A percentile compares a stretch with the other conserved stretches of the same genome.
Evolutionary conservation across 2,888 invertebrate genomes (phyloP).

Genomic region (Macaria notata): DNA sequence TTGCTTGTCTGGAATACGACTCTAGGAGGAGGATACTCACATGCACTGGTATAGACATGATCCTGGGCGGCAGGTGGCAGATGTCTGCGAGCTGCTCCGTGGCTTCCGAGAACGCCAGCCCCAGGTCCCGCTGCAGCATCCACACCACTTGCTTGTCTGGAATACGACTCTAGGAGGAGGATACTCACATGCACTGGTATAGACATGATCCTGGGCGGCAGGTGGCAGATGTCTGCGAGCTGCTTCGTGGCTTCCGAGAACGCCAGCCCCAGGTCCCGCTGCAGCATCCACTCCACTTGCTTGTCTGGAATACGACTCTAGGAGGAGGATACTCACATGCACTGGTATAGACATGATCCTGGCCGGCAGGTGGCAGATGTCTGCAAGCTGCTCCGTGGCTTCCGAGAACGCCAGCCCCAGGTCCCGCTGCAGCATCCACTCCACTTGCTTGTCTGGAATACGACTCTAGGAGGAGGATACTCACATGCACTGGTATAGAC

Average conservation of each 20-base stretch:
- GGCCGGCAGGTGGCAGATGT: constrained; percentile 84
- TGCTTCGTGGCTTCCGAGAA: constrained; percentile 87
- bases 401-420: constrained; percentile 87
- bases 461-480: too few relatives aligned
- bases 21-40: too few relatives aligned
- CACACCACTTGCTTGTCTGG: constrained; percentile 96
- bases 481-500: constrained; percentile 83
- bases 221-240: constrained; percentile 83
- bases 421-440: constrained; percentile 88
- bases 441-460: constrained; percentile 92
- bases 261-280: constrained; percentile 87
- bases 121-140: constrained; percentile 88
- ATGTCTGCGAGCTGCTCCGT: constrained; percentile 83
- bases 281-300: constrained; percentile 91
- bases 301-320: constrained; percentile 89
- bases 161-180: too few relatives aligned
- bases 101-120: constrained; percentile 88
- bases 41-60: constrained; percentile 83
- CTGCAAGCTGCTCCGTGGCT: constrained; percentile 85
- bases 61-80: constrained; percentile 85
- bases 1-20: constrained; percentile 98
- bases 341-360: constrained; percentile 84
- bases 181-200: constrained; percentile 84
- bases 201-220: constrained; percentile 84
- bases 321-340: too few relatives aligned